phyloP scores from a whole-genome alignment of 1,140 invertebrate genomes.

The Bombus impatiens region DNA sequence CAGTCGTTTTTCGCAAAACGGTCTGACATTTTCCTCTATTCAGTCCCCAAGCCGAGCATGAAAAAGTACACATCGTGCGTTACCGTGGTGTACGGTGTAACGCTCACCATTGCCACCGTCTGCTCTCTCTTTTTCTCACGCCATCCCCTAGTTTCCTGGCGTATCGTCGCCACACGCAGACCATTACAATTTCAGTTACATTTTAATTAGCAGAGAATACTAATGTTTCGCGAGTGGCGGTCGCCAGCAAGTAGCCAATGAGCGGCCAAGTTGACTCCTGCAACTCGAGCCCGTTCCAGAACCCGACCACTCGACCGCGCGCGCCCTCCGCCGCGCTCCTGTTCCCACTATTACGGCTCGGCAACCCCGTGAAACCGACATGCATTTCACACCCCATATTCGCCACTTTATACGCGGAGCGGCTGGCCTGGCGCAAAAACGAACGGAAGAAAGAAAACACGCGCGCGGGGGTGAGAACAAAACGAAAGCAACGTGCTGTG shows the following conservation, averaged over 20 bases:
- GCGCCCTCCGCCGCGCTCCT: slow-evolving; percentile 5
- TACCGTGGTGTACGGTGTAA: slow-evolving; percentile 39
- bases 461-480: background rate
- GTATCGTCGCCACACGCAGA: slow-evolving; percentile 48
- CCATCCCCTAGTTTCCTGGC: background rate
- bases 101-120: slow-evolving; percentile 22
- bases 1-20: slow-evolving; percentile 46
- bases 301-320: slow-evolving; percentile 32
- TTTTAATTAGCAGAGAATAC: slow-evolving; percentile 70
- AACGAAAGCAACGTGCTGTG: slow-evolving; percentile 7
- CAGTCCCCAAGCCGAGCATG: slow-evolving; percentile 52
- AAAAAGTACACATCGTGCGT: slow-evolving; percentile 55
- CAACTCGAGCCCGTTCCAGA: slow-evolving; percentile 55
- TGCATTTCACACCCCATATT: slow-evolving; percentile 48
- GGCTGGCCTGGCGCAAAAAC: slow-evolving; percentile 44
- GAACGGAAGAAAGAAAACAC: slow-evolving; percentile 31
- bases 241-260: slow-evolving; percentile 64
- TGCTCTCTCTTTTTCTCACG: background rate
- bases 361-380: slow-evolving; percentile 60
- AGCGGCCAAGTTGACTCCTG: slow-evolving; percentile 58
- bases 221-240: slow-evolving; percentile 66
- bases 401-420: slow-evolving; percentile 48
- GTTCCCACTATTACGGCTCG: slow-evolving; percentile 27
- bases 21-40: slow-evolving; percentile 60
- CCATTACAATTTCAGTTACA: slow-evolving; percentile 67